These are phyloP conservation scores for Agrypnia vestita DNA, from an alignment of 1,140 invertebrate species.

Conservation along the genomic window DNA sequence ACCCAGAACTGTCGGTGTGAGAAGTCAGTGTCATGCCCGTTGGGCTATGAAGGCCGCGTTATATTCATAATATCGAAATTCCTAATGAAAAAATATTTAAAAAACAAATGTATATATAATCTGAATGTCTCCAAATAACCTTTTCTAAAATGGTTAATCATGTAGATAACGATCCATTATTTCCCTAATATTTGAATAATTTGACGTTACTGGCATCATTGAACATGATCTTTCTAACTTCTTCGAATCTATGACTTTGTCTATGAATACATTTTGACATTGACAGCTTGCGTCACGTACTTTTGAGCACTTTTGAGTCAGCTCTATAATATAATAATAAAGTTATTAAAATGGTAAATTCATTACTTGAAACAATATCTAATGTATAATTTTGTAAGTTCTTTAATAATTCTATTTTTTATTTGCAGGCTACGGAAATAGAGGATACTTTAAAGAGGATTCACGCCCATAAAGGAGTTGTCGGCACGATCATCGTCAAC, in stretches of 20 bases:
- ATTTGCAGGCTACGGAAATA: conserved; percentile 88
- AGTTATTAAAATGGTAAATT: conserved; percentile 38
- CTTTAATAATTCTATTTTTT: conserved; percentile 28
- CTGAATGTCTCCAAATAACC: too few species aligned
- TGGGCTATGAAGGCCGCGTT: too few species aligned
- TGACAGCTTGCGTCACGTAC: conserved; percentile 49
- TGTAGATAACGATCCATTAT: too few species aligned
- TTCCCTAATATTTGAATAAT: too few species aligned
- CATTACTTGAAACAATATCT: not conserved
- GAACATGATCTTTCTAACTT: too few species aligned
- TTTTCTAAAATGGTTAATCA: too few species aligned
- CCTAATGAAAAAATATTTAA: too few species aligned
- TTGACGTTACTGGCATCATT: too few species aligned
- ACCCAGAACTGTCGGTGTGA: too few species aligned
- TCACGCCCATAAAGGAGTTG: conserved; percentile 96
- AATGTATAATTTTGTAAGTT: not conserved
- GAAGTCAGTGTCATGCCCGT: too few species aligned
- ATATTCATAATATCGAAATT: too few species aligned
- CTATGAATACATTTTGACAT: conserved; percentile 6
- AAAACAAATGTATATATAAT: too few species aligned
- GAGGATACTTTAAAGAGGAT: conserved; percentile 98
- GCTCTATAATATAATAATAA: not conserved
- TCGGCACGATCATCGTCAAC: conserved; percentile 97
- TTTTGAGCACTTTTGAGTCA: conserved; percentile 39
- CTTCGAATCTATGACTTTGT: not conserved